phyloP scores from a whole-genome alignment of 92 coral and sea anemone species.

The Pocillopora meandrina region DNA sequence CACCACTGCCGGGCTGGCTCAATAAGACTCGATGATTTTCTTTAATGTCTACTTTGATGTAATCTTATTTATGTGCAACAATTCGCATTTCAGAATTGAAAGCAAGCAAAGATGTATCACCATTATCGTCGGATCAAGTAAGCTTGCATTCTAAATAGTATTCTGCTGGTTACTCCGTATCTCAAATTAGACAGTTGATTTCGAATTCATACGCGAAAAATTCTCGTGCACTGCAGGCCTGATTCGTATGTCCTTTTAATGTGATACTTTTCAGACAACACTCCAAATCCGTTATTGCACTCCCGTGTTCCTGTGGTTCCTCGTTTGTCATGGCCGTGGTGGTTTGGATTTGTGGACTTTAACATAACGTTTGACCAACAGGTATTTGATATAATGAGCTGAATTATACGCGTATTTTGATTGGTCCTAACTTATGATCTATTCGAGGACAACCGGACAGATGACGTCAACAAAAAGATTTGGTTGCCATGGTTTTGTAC shows the following conservation, averaged over 20 bases:
- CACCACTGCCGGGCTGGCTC: too few relatives aligned
- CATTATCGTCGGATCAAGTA: constrained; percentile 44
- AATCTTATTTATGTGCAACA: neutral
- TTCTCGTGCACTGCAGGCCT: neutral
- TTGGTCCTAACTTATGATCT: too few relatives aligned
- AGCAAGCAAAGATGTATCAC: constrained; percentile 52
- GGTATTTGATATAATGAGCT: neutral
- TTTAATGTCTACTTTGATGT: too few relatives aligned
- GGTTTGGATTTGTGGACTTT: constrained; percentile 25
- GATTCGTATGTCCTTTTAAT: neutral
- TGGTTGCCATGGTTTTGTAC: too few relatives aligned
- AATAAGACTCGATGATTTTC: too few relatives aligned
- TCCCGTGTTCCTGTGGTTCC: constrained; percentile 40
- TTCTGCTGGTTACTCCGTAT: too few relatives aligned
- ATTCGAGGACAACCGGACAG: too few relatives aligned
- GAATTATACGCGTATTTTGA: too few relatives aligned
- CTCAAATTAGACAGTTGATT: too few relatives aligned
- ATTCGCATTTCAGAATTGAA: constrained; percentile 26
- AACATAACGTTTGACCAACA: constrained; percentile 40
- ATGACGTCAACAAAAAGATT: too few relatives aligned
- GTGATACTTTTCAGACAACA: constrained; percentile 19
- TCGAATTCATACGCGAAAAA: neutral
- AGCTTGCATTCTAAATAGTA: neutral
- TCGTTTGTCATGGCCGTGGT: constrained; percentile 1
- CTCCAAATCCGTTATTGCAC: constrained; percentile 39